phyloP scores from a whole-genome alignment of 92 coral and sea anemone genomes.

The Montipora capitata region DNA sequence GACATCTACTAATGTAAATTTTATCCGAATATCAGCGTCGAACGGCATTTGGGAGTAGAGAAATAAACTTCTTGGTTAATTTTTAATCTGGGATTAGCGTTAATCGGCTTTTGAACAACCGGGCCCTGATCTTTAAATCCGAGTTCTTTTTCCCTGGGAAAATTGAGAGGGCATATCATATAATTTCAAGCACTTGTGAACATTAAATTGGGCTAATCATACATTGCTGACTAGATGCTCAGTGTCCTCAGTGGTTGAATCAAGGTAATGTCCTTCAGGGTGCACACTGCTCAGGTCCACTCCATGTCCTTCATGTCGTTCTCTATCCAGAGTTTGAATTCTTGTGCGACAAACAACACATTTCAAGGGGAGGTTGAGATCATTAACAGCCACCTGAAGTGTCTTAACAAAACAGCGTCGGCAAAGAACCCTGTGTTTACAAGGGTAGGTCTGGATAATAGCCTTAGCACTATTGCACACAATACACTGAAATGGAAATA shows the following conservation, averaged over 20 bases:
- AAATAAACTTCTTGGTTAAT: too few relatives aligned
- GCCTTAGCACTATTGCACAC: constrained; percentile 95
- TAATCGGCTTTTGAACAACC: too few relatives aligned
- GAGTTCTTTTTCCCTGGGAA: too few relatives aligned
- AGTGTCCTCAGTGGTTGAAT: neutral
- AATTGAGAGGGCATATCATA: too few relatives aligned
- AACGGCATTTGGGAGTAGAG: too few relatives aligned
- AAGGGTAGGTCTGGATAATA: constrained; percentile 90
- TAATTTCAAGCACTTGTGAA: too few relatives aligned
- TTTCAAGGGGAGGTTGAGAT: constrained; percentile 89
- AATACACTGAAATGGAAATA: constrained; percentile 76
- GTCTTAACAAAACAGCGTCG: constrained; percentile 90
- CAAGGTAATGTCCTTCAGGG: neutral
- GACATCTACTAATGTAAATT: too few relatives aligned
- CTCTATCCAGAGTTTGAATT: constrained; percentile 90
- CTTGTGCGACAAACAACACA: constrained; percentile 92
- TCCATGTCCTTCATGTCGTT: constrained; percentile 36
- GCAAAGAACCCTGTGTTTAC: constrained; percentile 87
- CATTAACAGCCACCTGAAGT: constrained; percentile 93
- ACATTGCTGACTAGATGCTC: neutral
- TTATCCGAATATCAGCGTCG: too few relatives aligned
- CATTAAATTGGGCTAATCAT: too few relatives aligned
- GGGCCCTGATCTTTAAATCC: too few relatives aligned
- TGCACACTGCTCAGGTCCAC: constrained; percentile 78
- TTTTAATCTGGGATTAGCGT: too few relatives aligned